Evolutionary conservation across 2,888 invertebrate genomes (phyloP), one percentile per base, ranked within the genome.

Genomic region (Ennomos fuscantarius): DNA sequence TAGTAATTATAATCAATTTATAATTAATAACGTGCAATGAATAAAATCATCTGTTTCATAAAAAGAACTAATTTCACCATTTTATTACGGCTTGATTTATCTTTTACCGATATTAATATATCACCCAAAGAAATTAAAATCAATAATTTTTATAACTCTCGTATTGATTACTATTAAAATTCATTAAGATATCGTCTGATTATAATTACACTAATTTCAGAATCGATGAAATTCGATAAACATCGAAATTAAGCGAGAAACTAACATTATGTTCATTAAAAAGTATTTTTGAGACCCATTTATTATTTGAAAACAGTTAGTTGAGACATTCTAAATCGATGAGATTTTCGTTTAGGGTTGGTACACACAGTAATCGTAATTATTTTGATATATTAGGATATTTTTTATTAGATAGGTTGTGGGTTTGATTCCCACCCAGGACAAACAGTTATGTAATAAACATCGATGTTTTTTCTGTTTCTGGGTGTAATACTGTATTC

Each of bases 311-410:
- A n/a, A 48, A 49, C 45, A 11, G 55, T 63, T 63, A 41, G 52
- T 63, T 63, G 60, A 66, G 63, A 64, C 66, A 69, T 74, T 70
- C 62, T 65, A 69, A 71, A 62, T 51, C 47, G 58, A 58, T 69
- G 62, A 53, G 57, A 68, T 15, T 55, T 49, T 48, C 13, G 12
- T 41, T 42, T 43, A 50, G 31, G 43, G 50, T 34, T 1, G 15
- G 13, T 41, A 9, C 11, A 53, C 41, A 48, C n/a, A 34, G 1
- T 2, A 39, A 24, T 8, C n/a, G 12, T 24, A 24, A 24, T 24
- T 24, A n/a, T n/a, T n/a, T n/a, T n/a, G n/a, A n/a, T n/a, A n/a
- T n/a, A n/a, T n/a, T n/a, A n/a, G n/a, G n/a, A n/a, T n/a, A n/a
- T n/a, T n/a, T n/a, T n/a, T n/a, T n/a, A n/a, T n/a, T n/a, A n/a